phyloP scores from a whole-genome alignment of 2,888 invertebrate species.

The Caenorhabditis sp. region DNA sequence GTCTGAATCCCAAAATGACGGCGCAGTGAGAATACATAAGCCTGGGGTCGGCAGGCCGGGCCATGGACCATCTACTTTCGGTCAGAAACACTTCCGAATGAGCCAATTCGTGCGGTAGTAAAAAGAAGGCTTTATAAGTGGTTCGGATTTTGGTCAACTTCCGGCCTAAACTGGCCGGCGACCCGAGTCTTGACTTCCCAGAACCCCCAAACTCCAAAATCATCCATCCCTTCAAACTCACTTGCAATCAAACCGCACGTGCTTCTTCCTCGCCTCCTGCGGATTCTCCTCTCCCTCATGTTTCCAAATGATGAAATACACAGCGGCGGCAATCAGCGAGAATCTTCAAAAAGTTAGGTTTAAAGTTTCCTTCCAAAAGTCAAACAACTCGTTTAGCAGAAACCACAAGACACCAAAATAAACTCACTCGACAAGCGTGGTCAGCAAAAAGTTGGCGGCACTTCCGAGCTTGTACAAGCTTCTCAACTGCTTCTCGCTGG shows the following conservation, averaged over 20 bases:
- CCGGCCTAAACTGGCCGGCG: too few relatives aligned
- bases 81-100: too few relatives aligned
- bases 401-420: not conserved
- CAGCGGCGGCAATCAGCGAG: conserved; percentile 80
- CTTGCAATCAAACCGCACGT: conserved; percentile 81
- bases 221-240: conserved; percentile 39
- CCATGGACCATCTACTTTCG: too few relatives aligned
- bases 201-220: too few relatives aligned
- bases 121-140: too few relatives aligned
- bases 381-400: not conserved
- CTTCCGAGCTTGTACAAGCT: conserved; percentile 78
- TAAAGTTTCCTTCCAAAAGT: not conserved
- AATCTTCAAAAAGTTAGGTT: conserved; percentile 62
- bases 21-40: too few relatives aligned
- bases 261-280: conserved; percentile 71
- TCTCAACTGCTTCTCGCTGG: conserved; percentile 52
- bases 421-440: conserved; percentile 79
- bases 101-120: too few relatives aligned
- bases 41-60: too few relatives aligned
- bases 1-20: too few relatives aligned
- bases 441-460: conserved; percentile 79
- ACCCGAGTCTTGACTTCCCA: too few relatives aligned
- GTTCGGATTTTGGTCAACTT: too few relatives aligned
- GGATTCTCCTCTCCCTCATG: conserved; percentile 73
- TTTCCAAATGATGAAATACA: conserved; percentile 82